Conservation (phyloP, 2,888 invertebrate genomes). For the Habrosyne pyritoides region DNA sequence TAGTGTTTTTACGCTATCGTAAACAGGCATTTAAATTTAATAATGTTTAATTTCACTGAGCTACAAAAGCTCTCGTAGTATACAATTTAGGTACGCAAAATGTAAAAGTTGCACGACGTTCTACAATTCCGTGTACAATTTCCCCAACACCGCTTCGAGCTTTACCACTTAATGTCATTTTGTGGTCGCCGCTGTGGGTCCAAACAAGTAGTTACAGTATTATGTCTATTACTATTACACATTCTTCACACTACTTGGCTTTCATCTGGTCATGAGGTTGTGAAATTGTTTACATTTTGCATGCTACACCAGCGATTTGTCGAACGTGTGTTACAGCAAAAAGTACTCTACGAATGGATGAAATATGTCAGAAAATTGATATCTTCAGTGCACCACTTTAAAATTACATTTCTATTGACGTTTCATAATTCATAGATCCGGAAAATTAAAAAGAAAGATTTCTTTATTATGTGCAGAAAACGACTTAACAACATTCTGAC, state of each 20-base stretch:
- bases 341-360: too few species aligned
- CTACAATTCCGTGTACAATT: not conserved
- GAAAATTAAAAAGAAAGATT: too few species aligned
- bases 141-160: not conserved
- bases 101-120: not conserved
- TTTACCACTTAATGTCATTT: not conserved
- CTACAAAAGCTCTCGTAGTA: not conserved
- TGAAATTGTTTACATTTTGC: constrained; percentile 10
- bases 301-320: not conserved
- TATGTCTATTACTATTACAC: constrained; percentile 7
- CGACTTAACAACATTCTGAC: too few species aligned
- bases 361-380: too few species aligned
- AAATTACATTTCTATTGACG: too few species aligned
- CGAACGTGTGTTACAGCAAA: not conserved
- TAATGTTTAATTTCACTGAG: not conserved
- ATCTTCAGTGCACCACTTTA: too few species aligned
- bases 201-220: constrained; percentile 1
- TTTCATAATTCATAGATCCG: too few species aligned
- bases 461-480: too few species aligned
- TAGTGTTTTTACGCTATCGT: too few species aligned
- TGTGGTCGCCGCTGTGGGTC: not conserved
- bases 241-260: constrained; percentile 12
- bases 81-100: not conserved
- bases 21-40: too few species aligned
- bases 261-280: constrained; percentile 10